phyloP scores from a whole-genome alignment of 2,797 vertebrate species.

The Melanotaenia boesemani region DNA sequence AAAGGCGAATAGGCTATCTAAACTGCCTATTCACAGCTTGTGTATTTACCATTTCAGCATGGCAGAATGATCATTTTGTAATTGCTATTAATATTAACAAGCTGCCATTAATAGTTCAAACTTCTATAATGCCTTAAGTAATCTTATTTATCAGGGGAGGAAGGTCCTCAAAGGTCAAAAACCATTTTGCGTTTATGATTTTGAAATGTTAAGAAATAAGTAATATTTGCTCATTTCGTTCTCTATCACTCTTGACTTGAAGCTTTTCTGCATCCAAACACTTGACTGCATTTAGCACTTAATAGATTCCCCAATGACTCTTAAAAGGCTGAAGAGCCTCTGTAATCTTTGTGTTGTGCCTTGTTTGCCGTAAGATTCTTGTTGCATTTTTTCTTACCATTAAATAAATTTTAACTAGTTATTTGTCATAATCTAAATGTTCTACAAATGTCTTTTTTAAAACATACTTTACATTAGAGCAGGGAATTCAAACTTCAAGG shows the following conservation, averaged over 20 bases:
- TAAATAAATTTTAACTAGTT: not conserved
- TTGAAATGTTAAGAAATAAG: slow-evolving; percentile 21
- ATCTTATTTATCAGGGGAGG: slow-evolving; percentile 33
- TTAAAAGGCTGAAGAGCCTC: slow-evolving; percentile 9
- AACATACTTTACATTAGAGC: no score
- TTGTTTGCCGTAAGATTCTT: not conserved
- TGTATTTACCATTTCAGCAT: slow-evolving; percentile 65
- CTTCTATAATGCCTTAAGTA: slow-evolving; percentile 29
- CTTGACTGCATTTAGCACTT: slow-evolving; percentile 9
- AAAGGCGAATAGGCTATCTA: slow-evolving; percentile 76
- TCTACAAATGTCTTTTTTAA: not conserved
- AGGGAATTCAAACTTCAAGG: no score
- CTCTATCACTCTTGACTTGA: slow-evolving; percentile 20
- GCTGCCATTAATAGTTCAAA: slow-evolving; percentile 49
- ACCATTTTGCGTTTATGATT: slow-evolving; percentile 7
- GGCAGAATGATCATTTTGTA: slow-evolving; percentile 60
- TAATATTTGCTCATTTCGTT: slow-evolving; percentile 8
- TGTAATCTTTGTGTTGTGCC: slow-evolving; percentile 11
- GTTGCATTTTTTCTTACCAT: slow-evolving; percentile 3
- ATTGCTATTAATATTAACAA: slow-evolving; percentile 69
- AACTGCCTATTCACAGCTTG: slow-evolving; percentile 68
- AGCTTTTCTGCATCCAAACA: slow-evolving; percentile 13
- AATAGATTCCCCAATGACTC: slow-evolving; percentile 2
- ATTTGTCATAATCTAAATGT: not conserved
- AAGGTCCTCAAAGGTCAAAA: slow-evolving; percentile 23